A percentile compares a stretch with the other conserved stretches of the same genome.
These are phyloP conservation scores for Rhegmatorhina hoffmannsi DNA, from an alignment of 2,113 vertebrate species.

Conservation along the genomic window DNA sequence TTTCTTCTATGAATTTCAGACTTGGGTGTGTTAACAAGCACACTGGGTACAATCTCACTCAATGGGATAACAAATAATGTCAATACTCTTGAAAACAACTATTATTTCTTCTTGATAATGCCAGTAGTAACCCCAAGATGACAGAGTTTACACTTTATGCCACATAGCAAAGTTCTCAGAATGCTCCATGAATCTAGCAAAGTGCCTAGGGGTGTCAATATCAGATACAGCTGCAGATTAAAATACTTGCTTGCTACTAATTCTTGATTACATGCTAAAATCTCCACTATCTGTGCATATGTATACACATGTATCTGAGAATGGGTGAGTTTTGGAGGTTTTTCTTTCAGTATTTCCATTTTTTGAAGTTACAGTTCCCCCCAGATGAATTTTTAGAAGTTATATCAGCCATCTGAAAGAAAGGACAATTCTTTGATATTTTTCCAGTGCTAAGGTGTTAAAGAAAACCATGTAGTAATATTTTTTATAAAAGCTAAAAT, in stretches of 20 bases:
- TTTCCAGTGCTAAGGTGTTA: background rate
- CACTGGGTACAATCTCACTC: background rate
- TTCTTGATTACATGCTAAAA: background rate
- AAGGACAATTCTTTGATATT: background rate
- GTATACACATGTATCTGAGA: background rate
- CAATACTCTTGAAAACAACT: background rate
- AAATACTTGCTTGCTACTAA: background rate
- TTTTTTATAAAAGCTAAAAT: background rate
- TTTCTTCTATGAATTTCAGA: background rate
- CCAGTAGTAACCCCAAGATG: background rate
- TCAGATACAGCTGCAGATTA: background rate
- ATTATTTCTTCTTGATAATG: background rate
- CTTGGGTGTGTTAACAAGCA: background rate
- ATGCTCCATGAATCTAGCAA: background rate
- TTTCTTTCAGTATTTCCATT: background rate
- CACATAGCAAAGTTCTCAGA: background rate
- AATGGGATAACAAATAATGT: background rate
- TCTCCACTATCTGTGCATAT: background rate
- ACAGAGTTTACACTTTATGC: background rate
- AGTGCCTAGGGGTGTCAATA: background rate
- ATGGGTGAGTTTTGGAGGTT: background rate
- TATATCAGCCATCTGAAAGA: background rate
- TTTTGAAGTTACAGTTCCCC: background rate
- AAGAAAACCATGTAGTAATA: background rate
- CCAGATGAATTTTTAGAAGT: background rate